Percentiles rank a stretch among this genome's conserved stretches.
These are phyloP conservation scores for Passer montanus DNA, from an alignment of 2,113 vertebrate species.

Conservation along the genomic window DNA sequence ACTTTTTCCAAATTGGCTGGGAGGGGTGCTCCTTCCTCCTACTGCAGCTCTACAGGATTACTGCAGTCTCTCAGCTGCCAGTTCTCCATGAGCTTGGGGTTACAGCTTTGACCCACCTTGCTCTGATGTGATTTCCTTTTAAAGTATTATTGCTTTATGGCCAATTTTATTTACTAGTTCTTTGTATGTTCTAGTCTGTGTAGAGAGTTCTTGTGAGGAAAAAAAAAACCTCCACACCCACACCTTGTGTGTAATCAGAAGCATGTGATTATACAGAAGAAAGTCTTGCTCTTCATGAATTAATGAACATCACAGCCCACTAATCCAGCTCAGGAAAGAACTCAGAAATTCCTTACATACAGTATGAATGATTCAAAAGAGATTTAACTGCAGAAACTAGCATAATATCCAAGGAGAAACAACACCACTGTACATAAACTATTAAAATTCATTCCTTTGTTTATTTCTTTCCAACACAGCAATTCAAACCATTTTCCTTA, in stretches of 20 bases:
- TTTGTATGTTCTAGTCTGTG: not conserved
- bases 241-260: not conserved
- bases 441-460: not conserved
- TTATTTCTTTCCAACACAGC: not conserved
- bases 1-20: not conserved
- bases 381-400: not conserved
- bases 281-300: constrained; percentile 18
- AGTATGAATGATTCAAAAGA: not conserved
- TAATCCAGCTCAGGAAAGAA: not conserved
- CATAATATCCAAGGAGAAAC: not conserved
- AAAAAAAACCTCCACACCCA: not conserved
- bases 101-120: not conserved
- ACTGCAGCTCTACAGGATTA: not conserved
- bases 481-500: not conserved
- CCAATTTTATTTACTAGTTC: not conserved
- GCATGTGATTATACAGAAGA: constrained; percentile 24
- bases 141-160: not conserved
- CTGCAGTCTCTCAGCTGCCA: not conserved
- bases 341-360: not conserved
- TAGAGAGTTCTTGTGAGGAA: not conserved
- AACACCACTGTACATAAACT: not conserved
- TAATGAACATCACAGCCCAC: constrained; percentile 6
- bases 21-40: not conserved
- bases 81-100: not conserved
- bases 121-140: not conserved